A percentile compares a stretch with the other conserved stretches of the same genome.
Evolutionary conservation across 2,797 vertebrate species (phyloP).

Genomic region (Enteromius mattozi): DNA sequence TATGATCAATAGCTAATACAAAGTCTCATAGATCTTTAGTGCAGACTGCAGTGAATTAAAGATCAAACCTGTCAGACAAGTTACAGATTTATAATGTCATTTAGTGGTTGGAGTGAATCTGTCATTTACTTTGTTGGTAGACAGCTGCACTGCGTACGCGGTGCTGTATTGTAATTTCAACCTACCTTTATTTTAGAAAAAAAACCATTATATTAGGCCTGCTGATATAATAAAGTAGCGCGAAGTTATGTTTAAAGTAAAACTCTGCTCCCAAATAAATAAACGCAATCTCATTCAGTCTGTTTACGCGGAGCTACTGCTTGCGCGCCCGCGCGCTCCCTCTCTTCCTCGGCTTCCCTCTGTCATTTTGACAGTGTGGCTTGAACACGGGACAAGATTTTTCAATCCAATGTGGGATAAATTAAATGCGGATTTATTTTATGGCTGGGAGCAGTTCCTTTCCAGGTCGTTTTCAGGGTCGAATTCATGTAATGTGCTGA

Average conservation of each 20-base stretch:
- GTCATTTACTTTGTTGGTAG: not conserved
- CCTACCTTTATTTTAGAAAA: not conserved
- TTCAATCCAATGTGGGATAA: conserved; percentile 74
- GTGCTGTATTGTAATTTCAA: not conserved
- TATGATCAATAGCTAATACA: not conserved
- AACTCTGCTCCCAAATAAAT: not conserved
- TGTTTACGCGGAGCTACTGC: conserved; percentile 12
- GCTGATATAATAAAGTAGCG: not conserved
- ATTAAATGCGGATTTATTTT: conserved; percentile 77
- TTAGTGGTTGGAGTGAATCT: not conserved
- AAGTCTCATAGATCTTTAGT: not conserved
- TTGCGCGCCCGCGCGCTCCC: conserved; percentile 4
- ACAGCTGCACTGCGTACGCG: not conserved
- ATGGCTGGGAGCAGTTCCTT: conserved; percentile 68
- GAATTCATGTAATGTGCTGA: conserved; percentile 65
- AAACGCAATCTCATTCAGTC: not conserved
- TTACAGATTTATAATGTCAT: not conserved
- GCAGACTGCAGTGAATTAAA: not conserved
- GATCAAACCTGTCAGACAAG: not conserved
- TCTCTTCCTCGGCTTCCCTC: conserved; percentile 50
- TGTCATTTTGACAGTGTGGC: conserved; percentile 72
- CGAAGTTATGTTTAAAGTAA: not conserved
- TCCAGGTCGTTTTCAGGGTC: conserved; percentile 61
- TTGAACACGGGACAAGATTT: conserved; percentile 75
- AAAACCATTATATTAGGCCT: not conserved